Base-by-base conservation (phyloP, 2,888 invertebrate genomes). In the Scaeva pyrastri region DNA sequence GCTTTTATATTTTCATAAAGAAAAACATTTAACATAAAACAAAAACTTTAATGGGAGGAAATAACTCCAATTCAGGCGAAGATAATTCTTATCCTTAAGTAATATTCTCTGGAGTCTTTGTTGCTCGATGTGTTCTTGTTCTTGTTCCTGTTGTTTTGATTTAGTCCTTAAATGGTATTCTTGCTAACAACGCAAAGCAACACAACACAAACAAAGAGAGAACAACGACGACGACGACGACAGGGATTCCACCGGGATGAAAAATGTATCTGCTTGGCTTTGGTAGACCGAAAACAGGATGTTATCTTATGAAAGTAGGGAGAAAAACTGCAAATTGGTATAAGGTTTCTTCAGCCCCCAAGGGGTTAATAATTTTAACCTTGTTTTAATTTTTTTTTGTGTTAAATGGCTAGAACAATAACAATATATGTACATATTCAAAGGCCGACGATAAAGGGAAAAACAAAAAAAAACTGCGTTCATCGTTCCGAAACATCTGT, bases 291-390 rank as follows among this genome's bases (percentile, higher is more conserved):
- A 52, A 52, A 52, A 52, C 23, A n/a, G 52, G 52, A 52, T 26
- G 52, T 52, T 52, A 52, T 52, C 21, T n/a, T n/a, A 26, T 52
- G 26, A 52, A 26, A 8, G 14, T 23, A 50, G 14, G 4, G 7
- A 23, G 52, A 52, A 52, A 52, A n/a, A 52, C 23, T 23, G 23
- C 23, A 23, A 52, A 52, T n/a, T 52, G 52, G 50, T 50, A 52
- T 52, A 52, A 23, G 23, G 14, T 52, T 52, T n/a, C 50, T 52
- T n/a, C 50, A 45, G 39, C 39, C 14, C 52, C n/a, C 52, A 23
- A 52, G 23, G 52, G 52, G 52, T 52, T 52, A 52, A 52, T 52
- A 52, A 52, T 52, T 52, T 26, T n/a, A 52, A 52, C 52, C 14
- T 23, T 52, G 23, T 52, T 52, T 52, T 52, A 7, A 52, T 52